Conservation (phyloP, 2,888 invertebrate genomes). For the Erebia palarica region DNA sequence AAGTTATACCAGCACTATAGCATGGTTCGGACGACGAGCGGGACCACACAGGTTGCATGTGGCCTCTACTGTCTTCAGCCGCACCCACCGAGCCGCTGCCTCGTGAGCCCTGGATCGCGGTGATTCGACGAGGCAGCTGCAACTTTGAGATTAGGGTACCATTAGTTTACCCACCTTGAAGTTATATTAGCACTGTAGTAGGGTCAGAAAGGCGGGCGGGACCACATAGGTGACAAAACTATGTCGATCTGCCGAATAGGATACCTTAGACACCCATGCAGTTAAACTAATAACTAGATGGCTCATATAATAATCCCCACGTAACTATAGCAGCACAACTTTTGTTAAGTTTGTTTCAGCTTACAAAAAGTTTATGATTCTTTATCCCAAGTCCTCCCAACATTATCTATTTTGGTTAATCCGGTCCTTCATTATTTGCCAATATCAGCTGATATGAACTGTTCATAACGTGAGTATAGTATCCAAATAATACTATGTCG, state of each 20-base stretch:
- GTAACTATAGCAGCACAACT: no score
- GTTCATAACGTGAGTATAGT: not conserved
- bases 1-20: not conserved
- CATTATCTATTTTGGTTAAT: constrained; percentile 18
- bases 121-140: constrained; percentile 90
- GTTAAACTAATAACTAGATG: no score
- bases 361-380: constrained; percentile 3
- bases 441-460: constrained; percentile 20
- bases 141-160: constrained; percentile 89
- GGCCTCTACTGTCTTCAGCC: constrained; percentile 80
- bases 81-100: constrained; percentile 75
- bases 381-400: not conserved
- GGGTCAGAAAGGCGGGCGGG: constrained; percentile 68
- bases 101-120: constrained; percentile 89
- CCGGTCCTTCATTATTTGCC: constrained; percentile 13
- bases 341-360: no score
- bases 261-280: no score
- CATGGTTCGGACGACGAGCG: constrained; percentile 68
- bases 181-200: no score
- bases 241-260: no score
- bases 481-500: constrained; percentile 3
- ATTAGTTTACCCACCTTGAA: constrained; percentile 3
- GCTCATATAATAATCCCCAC: no score
- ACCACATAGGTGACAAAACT: constrained; percentile 60
- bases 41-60: constrained; percentile 85